A percentile compares a stretch with the other conserved stretches of the same genome.
Evolutionary conservation across 2,113 vertebrate species (phyloP).

Genomic region (Poicephalus meyeri): DNA sequence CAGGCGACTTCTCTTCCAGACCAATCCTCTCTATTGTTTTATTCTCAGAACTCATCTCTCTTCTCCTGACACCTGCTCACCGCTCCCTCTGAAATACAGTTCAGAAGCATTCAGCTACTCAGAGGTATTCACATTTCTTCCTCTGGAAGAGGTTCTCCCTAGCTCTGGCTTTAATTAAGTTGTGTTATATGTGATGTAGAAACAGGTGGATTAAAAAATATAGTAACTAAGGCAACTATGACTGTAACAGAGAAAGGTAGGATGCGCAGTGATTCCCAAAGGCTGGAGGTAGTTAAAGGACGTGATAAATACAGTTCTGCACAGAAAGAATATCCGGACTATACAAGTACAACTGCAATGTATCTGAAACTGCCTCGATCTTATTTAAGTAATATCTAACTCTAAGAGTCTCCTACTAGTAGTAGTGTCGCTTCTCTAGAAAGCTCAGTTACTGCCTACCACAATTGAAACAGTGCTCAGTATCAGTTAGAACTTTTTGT

Average conservation of each 20-base stretch:
- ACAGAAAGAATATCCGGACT: neutral
- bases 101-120: neutral
- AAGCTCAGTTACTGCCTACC: neutral
- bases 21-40: neutral
- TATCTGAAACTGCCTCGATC: neutral
- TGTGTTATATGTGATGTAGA: neutral
- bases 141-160: neutral
- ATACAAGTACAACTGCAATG: neutral
- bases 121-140: neutral
- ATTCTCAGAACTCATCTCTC: constrained; percentile 33
- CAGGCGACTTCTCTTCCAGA: constrained; percentile 9
- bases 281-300: neutral
- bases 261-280: neutral
- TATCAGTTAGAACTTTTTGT: neutral
- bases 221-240: neutral
- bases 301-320: neutral
- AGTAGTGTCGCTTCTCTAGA: neutral
- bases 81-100: constrained; percentile 4
- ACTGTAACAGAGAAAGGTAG: neutral
- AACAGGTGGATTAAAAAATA: neutral
- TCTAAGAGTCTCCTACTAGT: neutral
- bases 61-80: constrained; percentile 58
- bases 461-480: neutral
- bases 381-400: neutral
- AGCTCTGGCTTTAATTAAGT: neutral